phyloP scores from a whole-genome alignment of 2,888 invertebrate species.

The Lasioglossum lativentre region DNA sequence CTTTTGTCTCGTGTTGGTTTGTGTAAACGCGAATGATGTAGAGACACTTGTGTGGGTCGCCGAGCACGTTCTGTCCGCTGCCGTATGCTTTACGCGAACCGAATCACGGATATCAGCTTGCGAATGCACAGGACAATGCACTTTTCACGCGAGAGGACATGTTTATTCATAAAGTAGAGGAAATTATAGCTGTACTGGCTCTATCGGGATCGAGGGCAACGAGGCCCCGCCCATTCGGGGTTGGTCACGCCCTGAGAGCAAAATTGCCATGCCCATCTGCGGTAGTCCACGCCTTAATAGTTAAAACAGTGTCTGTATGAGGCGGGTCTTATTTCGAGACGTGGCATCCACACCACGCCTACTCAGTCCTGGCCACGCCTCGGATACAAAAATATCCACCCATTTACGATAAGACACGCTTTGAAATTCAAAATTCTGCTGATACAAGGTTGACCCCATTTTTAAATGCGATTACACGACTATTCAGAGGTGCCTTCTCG shows the following conservation, averaged over 20 bases:
- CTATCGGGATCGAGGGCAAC: background rate
- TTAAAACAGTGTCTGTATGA: background rate
- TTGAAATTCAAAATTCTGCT: background rate
- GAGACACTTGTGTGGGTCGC: slow-evolving; percentile 11
- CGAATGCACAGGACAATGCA: background rate
- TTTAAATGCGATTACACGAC: no score
- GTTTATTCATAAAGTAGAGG: background rate
- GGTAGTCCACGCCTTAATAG: rapidly evolving
- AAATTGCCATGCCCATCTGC: background rate
- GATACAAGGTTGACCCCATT: background rate
- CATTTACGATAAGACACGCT: background rate
- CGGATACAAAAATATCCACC: background rate
- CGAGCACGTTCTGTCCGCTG: background rate
- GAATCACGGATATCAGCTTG: no score
- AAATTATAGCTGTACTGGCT: background rate
- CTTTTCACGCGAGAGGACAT: background rate
- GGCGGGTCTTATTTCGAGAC: background rate
- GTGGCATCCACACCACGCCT: background rate
- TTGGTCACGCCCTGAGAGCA: background rate
- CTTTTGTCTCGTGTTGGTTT: slow-evolving; percentile 42
- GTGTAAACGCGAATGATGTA: slow-evolving; percentile 30
- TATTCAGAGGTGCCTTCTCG: no score
- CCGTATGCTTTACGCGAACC: background rate
- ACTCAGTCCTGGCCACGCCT: background rate
- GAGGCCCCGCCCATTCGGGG: background rate